Percentiles rank a stretch among this genome's conserved stretches.
Conservation (phyloP, 2,888 invertebrate genomes). For the Oxycera nigricornis region DNA sequence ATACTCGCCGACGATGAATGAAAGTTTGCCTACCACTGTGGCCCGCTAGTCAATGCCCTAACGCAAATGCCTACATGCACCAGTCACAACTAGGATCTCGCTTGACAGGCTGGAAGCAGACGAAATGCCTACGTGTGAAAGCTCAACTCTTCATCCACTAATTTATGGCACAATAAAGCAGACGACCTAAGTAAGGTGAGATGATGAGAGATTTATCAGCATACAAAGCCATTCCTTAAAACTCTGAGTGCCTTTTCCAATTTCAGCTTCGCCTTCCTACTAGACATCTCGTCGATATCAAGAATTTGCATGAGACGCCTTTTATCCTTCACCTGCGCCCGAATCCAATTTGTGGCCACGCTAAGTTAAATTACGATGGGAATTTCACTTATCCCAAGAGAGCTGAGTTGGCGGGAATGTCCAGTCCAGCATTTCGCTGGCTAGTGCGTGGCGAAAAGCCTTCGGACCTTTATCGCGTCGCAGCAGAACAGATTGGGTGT, state of each 20-base stretch:
- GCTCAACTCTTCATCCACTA: slow-evolving; percentile 35
- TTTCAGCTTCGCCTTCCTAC: slow-evolving; percentile 32
- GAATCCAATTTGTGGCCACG: slow-evolving; percentile 36
- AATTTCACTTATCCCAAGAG: slow-evolving; percentile 38
- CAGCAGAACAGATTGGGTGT: not conserved
- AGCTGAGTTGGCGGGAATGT: not conserved
- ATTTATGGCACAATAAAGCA: slow-evolving; percentile 45
- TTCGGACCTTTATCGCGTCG: slow-evolving; percentile 30
- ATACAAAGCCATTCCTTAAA: slow-evolving; percentile 8
- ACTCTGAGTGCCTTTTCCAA: slow-evolving; percentile 19
- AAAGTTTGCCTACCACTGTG: not conserved
- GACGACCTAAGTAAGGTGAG: slow-evolving; percentile 38
- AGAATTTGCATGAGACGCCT: slow-evolving; percentile 34
- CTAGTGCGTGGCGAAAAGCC: slow-evolving; percentile 32
- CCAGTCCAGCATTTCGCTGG: slow-evolving; percentile 2
- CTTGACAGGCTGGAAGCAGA: slow-evolving; percentile 20
- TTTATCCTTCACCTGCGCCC: slow-evolving; percentile 9
- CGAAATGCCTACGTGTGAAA: slow-evolving; percentile 42
- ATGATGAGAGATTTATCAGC: slow-evolving; percentile 45
- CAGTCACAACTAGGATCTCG: slow-evolving; percentile 22
- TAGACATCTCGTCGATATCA: slow-evolving; percentile 35
- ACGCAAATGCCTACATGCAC: not conserved
- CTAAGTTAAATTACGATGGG: slow-evolving; percentile 37
- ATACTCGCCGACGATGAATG: not conserved
- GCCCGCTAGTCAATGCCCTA: not conserved